phyloP scores from a whole-genome alignment of 2,797 vertebrate species.

The Diplodus sargus region DNA sequence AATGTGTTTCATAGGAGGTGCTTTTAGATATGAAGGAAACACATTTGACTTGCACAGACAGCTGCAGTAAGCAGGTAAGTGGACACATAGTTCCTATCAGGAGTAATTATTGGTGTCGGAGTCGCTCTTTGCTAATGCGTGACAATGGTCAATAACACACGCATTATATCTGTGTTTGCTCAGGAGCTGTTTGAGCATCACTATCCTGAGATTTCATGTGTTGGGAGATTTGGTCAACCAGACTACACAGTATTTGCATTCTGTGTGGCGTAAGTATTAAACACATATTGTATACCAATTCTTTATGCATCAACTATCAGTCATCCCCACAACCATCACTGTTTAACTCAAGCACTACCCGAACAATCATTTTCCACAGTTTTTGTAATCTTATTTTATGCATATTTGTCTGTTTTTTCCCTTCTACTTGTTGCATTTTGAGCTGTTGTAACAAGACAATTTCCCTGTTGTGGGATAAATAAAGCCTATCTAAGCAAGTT shows the following conservation, averaged over 20 bases:
- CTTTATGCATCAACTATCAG: no score
- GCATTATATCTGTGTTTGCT: not conserved
- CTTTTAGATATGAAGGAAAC: constrained; percentile 91
- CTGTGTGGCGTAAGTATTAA: constrained; percentile 84
- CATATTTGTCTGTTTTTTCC: no score
- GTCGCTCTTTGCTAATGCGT: accelerated
- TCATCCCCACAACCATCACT: no score
- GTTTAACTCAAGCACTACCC: no score
- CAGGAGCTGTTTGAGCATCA: constrained; percentile 85
- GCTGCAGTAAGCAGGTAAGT: constrained; percentile 81
- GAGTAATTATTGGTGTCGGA: not conserved
- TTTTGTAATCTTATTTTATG: no score
- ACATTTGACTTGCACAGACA: constrained; percentile 86
- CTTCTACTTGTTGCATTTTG: no score
- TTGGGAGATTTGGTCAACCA: constrained; percentile 81
- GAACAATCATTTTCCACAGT: no score
- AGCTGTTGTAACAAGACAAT: no score
- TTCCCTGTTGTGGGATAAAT: no score
- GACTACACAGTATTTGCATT: constrained; percentile 86
- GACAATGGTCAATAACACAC: not conserved
- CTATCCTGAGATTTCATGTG: constrained; percentile 90
- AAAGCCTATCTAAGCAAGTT: not conserved
- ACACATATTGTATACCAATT: no score
- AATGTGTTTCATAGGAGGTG: constrained; percentile 80
- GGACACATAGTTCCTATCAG: no score